Conservation (phyloP, 2,888 invertebrate genomes). For the Clanis bilineata region DNA sequence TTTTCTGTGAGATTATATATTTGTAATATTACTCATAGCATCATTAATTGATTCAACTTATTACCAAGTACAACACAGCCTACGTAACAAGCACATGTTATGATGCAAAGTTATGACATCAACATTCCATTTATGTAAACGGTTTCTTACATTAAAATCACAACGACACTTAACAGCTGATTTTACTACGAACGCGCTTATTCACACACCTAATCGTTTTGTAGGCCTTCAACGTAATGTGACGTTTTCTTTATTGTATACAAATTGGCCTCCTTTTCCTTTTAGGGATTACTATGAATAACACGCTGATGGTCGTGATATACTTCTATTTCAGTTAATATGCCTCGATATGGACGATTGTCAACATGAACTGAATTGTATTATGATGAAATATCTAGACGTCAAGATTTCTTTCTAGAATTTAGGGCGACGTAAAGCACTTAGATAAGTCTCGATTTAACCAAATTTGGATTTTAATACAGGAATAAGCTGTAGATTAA, state of each 20-base stretch:
- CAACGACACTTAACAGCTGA: conserved; percentile 41
- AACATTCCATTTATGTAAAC: conserved; percentile 37
- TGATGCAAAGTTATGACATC: conserved; percentile 31
- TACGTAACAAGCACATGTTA: conserved; percentile 16
- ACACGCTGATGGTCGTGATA: neutral
- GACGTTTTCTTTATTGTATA: conserved; percentile 17
- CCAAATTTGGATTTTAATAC: too few species aligned
- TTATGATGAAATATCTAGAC: neutral
- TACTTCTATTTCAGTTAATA: neutral
- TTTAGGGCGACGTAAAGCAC: too few species aligned
- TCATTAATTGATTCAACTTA: conserved; percentile 12
- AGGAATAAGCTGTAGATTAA: too few species aligned
- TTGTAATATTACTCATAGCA: neutral
- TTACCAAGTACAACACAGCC: conserved; percentile 1
- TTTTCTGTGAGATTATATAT: too few species aligned
- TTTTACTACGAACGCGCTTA: conserved; percentile 37
- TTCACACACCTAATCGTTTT: conserved; percentile 25
- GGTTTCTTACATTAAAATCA: conserved; percentile 31
- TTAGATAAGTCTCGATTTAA: too few species aligned
- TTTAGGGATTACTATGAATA: conserved; percentile 8
- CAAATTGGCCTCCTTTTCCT: conserved; percentile 1
- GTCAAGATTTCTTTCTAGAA: too few species aligned
- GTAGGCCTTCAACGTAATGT: conserved; percentile 17
- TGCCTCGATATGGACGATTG: neutral
- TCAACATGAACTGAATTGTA: neutral